phyloP scores from a whole-genome alignment of 2,797 vertebrate genomes.

The Euthynnus affinis region DNA sequence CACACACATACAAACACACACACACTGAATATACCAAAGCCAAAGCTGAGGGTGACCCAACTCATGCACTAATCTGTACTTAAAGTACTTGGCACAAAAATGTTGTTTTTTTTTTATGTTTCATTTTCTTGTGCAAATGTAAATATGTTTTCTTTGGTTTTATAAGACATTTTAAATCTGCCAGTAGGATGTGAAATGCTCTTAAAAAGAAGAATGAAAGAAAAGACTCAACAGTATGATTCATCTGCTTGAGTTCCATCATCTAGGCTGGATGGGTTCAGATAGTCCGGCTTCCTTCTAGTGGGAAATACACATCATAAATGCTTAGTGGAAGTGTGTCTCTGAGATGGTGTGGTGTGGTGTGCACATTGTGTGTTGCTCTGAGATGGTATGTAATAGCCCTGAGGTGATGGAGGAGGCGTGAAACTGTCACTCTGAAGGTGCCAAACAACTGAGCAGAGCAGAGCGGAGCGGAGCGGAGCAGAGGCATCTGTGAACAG shows the following conservation, averaged over 20 bases:
- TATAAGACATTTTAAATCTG: slow-evolving; percentile 18
- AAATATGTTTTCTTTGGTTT: slow-evolving; percentile 52
- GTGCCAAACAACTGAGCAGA: slow-evolving; percentile 68
- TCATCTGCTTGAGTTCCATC: slow-evolving; percentile 36
- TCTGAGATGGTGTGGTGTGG: slow-evolving; percentile 27
- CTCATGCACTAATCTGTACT: slow-evolving; percentile 38
- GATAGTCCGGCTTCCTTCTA: slow-evolving; percentile 33
- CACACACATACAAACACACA: background rate
- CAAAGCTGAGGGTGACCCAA: background rate
- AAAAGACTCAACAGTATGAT: slow-evolving; percentile 16
- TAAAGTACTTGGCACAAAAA: slow-evolving; percentile 17
- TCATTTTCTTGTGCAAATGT: slow-evolving; percentile 40
- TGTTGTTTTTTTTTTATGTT: background rate
- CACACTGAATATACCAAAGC: background rate
- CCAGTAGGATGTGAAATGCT: slow-evolving; percentile 25
- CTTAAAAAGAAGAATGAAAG: slow-evolving; percentile 15
- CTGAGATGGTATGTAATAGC: slow-evolving; percentile 48
- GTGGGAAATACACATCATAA: slow-evolving; percentile 45
- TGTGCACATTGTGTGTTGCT: slow-evolving; percentile 11
- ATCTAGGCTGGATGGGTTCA: slow-evolving; percentile 27
- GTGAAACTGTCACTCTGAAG: slow-evolving; percentile 61
- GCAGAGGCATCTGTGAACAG: slow-evolving; percentile 23
- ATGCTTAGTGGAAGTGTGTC: slow-evolving; percentile 23
- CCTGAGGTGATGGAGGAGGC: slow-evolving; percentile 51
- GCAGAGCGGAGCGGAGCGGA: slow-evolving; percentile 34